Evolutionary conservation across 2,888 invertebrate genomes (phyloP).

Genomic region (Bellardia pandia): DNA sequence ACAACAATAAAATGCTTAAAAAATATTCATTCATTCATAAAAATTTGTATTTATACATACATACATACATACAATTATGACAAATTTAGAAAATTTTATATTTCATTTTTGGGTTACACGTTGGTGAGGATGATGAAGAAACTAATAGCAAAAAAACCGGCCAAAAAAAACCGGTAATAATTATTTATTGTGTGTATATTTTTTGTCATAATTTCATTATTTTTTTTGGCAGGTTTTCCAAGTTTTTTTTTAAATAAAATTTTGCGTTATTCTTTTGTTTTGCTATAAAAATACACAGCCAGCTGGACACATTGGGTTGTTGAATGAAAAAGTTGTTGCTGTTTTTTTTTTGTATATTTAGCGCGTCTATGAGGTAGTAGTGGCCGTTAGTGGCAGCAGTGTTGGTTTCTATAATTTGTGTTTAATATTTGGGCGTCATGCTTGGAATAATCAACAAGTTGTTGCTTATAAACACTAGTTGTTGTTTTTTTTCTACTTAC

Average conservation of each 20-base stretch:
- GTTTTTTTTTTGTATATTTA: not conserved
- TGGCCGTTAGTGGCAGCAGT: conserved; percentile 34
- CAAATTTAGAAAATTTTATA: conserved; percentile 41
- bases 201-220: conserved; percentile 38
- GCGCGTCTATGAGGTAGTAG: conserved; percentile 5
- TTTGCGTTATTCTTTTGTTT: conserved; percentile 52
- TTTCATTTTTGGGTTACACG: conserved; percentile 54
- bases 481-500: conserved; percentile 17
- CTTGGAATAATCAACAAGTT: conserved; percentile 68
- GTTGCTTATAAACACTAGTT: conserved; percentile 62
- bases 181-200: conserved; percentile 21
- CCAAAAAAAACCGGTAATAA: conserved; percentile 63
- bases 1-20: not conserved
- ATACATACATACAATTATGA: not conserved
- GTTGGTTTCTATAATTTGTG: conserved; percentile 55
- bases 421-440: conserved; percentile 65
- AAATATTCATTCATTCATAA: conserved; percentile 61
- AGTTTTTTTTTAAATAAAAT: conserved; percentile 26
- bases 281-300: not conserved
- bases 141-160: conserved; percentile 28
- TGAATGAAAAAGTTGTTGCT: conserved; percentile 56
- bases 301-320: conserved; percentile 62
- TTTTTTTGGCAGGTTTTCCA: conserved; percentile 62
- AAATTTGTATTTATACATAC: conserved; percentile 28
- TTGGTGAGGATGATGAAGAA: conserved; percentile 8